Base-by-base conservation (phyloP, 2,113 vertebrate species). In the Symphodus melops region DNA sequence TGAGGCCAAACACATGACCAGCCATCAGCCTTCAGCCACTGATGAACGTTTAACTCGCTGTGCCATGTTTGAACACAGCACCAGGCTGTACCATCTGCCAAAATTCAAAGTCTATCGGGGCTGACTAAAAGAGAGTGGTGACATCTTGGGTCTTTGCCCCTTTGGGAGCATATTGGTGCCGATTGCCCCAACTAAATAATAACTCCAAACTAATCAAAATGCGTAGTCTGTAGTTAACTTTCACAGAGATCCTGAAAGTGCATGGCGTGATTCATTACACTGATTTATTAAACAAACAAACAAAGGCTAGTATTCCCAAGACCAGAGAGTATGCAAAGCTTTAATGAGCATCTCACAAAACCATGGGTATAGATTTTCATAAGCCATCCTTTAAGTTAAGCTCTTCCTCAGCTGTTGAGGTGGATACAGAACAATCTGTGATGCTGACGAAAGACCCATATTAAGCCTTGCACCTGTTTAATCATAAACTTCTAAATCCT, bases 331-430 rank as follows among this genome's bases (percentile, higher is more conserved):
- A 53, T 57, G 49, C 58, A 62, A 21, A 42, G 44, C 59, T 64
- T 77, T 81, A 80, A 76, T 75, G 20, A 86, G 66, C 59, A 39
- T 48, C 60, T 19, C 25, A 37, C 67, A 59, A 46, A 64, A 58
- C 42, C 54, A 20, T 60, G 49, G 52, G 54, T 64, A 46, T 42
- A 49, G 59, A 37, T 66, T 75, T 74, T 59, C 48, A 61, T 33
- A 49, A 72, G 51, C 59, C 11, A 0, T 65, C 19, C 28, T 58
- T 42, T 13, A 58, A 20, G 37, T n/a, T 62, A 66, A 65, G 67
- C 68, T 57, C 68, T 42, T 58, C 55, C 57, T 68, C 53, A 68
- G 70, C 74, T 68, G 44, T 55, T 63, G 54, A 51, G 72, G 54
- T 49, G 59, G 71, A 52, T 67, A 49, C 53, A 60, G 62, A 75